Evolutionary conservation across 2,888 invertebrate species (phyloP).

Genomic region (Brenthis hecate): DNA sequence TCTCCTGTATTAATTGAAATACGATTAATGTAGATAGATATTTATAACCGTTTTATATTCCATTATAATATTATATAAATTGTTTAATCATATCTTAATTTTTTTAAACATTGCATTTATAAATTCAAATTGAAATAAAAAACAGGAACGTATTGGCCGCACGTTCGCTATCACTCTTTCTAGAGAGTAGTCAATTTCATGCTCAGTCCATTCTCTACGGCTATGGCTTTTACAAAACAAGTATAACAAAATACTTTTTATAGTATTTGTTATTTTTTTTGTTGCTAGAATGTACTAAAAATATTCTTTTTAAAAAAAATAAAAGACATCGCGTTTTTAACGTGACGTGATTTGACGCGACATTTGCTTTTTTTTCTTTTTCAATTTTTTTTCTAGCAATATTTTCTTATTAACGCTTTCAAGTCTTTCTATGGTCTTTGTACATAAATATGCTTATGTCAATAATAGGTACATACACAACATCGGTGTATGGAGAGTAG

Average conservation of each 20-base stretch:
- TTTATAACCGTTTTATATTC: too few relatives aligned
- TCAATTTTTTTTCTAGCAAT: not conserved
- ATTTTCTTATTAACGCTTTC: conserved; percentile 2
- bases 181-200: too few relatives aligned
- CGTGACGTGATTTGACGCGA: not conserved
- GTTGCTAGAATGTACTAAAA: not conserved
- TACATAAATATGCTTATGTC: conserved; percentile 34
- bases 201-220: too few relatives aligned
- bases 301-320: not conserved
- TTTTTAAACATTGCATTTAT: too few relatives aligned
- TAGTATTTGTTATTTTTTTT: not conserved
- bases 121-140: too few relatives aligned
- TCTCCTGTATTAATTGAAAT: too few relatives aligned
- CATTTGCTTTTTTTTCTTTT: too few relatives aligned
- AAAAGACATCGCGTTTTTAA: not conserved
- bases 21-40: too few relatives aligned
- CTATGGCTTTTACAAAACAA: not conserved
- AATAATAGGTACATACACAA: conserved; percentile 24
- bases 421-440: not conserved
- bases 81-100: too few relatives aligned
- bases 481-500: conserved; percentile 45
- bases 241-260: conserved; percentile 2
- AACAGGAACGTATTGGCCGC: too few relatives aligned
- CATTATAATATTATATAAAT: too few relatives aligned
- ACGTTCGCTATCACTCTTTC: too few relatives aligned